Base-by-base conservation (phyloP, 2,888 invertebrate genomes). In the Eupithecia abbreviata region DNA sequence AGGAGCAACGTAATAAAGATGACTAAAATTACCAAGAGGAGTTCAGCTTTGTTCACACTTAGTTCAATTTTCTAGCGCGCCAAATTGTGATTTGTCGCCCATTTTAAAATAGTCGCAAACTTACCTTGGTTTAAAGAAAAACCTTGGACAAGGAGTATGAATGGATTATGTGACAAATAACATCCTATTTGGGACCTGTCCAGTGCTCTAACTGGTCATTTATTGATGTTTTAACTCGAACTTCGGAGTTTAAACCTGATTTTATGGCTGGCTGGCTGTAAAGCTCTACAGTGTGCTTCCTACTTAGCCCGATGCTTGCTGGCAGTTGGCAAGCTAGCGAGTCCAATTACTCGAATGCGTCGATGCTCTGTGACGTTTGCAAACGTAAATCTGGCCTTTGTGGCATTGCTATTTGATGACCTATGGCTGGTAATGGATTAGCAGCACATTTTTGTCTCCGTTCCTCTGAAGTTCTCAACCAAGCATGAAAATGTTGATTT, bases 271-370 rank as follows among this genome's bases (percentile, higher is more conserved):
- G n/a, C 18, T 2, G n/a, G n/a, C 2, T 65, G 41, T 0, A 65
- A 18, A 66, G 42, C 3, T 42, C 6, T 51, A 55, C 62, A 65
- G 49, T 76, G 66, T 73, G 55, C n/a, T 13, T 71, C 3, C 30
- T 62, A 62, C 4, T 62, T 30, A 62, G 51, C 66, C 41, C 65
- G 49, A 69, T 51, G 49, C 65, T 68, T 71, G 65, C 69, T 74
- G 72, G 72, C 76, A 62, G 58, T 76, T 79, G 76, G 78, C 78
- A 73, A 71, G 18, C 72, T 77, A 77, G 77, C 76, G 73, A 79
- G 79, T 73, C 71, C 77, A 79, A 79, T 79, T 79, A 79, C 72
- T 49, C 58, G 74, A 72, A 74, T 73, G 78, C 70, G 43, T 76
- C 71, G 70, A 66, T 71, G 49, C 65, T 47, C 13, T 42, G 43